A percentile compares a stretch with the other conserved stretches of the same genome.
Evolutionary conservation across 2,113 vertebrate genomes (phyloP).

Genomic region (Stigmatopora argus): DNA sequence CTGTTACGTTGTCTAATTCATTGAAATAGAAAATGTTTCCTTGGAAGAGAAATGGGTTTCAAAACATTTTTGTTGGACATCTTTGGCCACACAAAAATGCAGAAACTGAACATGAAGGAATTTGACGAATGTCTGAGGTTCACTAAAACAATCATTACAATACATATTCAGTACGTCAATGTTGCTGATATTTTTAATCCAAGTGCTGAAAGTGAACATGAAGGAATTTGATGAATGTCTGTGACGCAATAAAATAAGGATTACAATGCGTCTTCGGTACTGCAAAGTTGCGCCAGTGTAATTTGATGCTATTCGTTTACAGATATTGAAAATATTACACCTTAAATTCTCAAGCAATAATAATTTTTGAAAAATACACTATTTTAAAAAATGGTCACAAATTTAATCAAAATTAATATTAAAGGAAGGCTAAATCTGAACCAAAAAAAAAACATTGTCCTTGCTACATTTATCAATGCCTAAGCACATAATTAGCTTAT

Average conservation of each 20-base stretch:
- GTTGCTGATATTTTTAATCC: too few relatives aligned
- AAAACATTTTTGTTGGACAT: background rate
- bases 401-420: background rate
- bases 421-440: background rate
- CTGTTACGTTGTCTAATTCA: conserved; percentile 60
- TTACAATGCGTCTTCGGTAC: background rate
- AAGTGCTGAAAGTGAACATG: too few relatives aligned
- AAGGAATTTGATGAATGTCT: too few relatives aligned
- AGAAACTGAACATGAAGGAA: too few relatives aligned
- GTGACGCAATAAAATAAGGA: too few relatives aligned
- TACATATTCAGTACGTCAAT: too few relatives aligned
- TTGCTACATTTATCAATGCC: background rate
- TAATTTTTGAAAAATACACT: background rate
- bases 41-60: background rate
- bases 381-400: background rate
- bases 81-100: background rate
- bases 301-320: background rate
- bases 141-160: too few relatives aligned
- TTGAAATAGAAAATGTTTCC: conserved; percentile 45
- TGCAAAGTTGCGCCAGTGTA: background rate
- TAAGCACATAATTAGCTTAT: background rate
- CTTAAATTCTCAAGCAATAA: background rate
- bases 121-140: too few relatives aligned
- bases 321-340: background rate
- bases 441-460: background rate